phyloP scores from a whole-genome alignment of 2,797 vertebrate genomes.

The Gymnothorax reevesii region DNA sequence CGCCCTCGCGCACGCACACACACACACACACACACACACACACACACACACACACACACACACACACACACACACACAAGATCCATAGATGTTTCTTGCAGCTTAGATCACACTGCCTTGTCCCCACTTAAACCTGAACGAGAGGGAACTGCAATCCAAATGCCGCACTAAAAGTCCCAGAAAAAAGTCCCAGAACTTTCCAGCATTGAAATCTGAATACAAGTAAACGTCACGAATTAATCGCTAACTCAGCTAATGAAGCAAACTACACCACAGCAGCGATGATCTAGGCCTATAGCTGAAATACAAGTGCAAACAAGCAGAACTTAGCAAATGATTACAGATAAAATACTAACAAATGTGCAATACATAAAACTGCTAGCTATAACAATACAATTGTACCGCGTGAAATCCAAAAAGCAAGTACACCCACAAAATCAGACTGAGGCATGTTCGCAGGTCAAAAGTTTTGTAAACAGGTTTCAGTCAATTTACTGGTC shows the following conservation, averaged over 20 bases:
- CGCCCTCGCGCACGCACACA: neutral
- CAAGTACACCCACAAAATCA: too few relatives aligned
- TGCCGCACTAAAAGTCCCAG: neutral
- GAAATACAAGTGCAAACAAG: neutral
- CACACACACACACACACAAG: neutral
- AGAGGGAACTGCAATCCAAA: neutral
- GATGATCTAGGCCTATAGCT: too few relatives aligned
- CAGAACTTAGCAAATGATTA: neutral
- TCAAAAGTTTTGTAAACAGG: too few relatives aligned
- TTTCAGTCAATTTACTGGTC: neutral
- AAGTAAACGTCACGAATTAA: neutral
- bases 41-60: neutral
- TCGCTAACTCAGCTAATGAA: neutral
- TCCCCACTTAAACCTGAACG: slow-evolving; percentile 3
- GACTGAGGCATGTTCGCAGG: too few relatives aligned
- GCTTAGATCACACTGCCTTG: neutral
- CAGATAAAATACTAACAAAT: neutral
- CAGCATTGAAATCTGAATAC: neutral
- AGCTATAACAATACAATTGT: neutral
- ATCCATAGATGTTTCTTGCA: neutral
- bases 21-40: too few relatives aligned
- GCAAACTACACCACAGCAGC: neutral
- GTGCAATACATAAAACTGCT: neutral
- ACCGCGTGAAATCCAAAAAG: too few relatives aligned
- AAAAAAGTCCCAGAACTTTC: neutral